Evolutionary conservation across 2,888 invertebrate genomes (phyloP).

Genomic region (Dione juno): DNA sequence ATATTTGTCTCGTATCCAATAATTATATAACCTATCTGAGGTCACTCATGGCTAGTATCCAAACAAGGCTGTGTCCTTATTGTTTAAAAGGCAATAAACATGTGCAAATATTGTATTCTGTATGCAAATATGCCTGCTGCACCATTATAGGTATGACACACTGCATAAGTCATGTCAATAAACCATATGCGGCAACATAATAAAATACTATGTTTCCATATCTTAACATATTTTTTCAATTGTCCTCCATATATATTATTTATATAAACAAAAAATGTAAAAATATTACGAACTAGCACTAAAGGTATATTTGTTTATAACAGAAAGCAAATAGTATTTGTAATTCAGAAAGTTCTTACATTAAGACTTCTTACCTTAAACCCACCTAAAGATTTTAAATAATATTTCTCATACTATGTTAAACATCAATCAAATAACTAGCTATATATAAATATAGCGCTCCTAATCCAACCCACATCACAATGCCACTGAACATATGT

Average conservation of each 20-base stretch:
- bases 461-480: not conserved
- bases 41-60: conserved; percentile 23
- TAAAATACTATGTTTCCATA: not conserved
- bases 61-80: conserved; percentile 30
- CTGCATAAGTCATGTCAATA: not conserved
- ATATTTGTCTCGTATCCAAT: conserved; percentile 18
- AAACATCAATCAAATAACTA: not conserved
- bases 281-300: not conserved
- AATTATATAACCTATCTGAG: conserved; percentile 29
- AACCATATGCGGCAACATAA: not conserved
- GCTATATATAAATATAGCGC: not conserved
- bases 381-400: not conserved
- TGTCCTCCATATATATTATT: not conserved
- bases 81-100: conserved; percentile 31
- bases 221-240: not conserved
- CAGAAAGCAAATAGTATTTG: not conserved
- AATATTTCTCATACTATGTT: not conserved
- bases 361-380: not conserved
- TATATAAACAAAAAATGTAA: not conserved
- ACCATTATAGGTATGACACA: conserved; percentile 14
- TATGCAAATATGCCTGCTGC: conserved; percentile 1
- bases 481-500: conserved; percentile 12
- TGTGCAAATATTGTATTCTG: conserved; percentile 10
- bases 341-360: not conserved
- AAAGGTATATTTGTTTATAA: not conserved